Base-by-base conservation (phyloP, 2,888 invertebrate genomes). In the Melieria picta region DNA sequence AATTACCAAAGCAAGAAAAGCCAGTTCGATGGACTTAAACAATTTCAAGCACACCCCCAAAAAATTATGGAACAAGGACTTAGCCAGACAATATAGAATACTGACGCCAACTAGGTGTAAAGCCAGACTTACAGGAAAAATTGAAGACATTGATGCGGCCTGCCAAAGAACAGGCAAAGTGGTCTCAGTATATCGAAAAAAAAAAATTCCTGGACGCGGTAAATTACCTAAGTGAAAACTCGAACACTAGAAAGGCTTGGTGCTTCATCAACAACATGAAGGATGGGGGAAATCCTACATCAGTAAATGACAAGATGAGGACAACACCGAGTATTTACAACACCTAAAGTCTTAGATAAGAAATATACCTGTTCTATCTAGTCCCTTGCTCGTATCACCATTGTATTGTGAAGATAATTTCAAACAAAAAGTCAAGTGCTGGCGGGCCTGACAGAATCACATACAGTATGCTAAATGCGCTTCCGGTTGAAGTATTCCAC, bases 181-280 rank as follows among this genome's bases (percentile, higher is more conserved):
- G 61, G 61, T 46, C 45, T 46, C 6, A 45, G n/a, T 3, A 5
- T 10, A 47, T 46, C 30, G 30, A 30, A 30, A 2, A 30, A 30
- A 30, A 30, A 30, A 43, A 5, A 46, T 47, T 61, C 10, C 7
- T 47, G 5, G 61, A 61, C 4, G 61, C 61, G 4, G 10, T 61
- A 47, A 16, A 61, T 6, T n/a, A 1, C 6, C 16, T 61, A n/a
- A 61, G 47, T 46, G 11, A 10, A 5, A 5, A 11, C 4, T 47
- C 47, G 0, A 61, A 47, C 9, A 61, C 61, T 30, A 30, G 30
- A 30, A 30, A 30, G 30, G 30, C 30, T 30, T 30, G 30, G 30
- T 30, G 30, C 30, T 61, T 61, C n/a, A 47, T 61, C 7, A 61
- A 61, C 7, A 47, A 47, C n/a, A 42, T 61, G 7, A 61, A 61